These are phyloP conservation scores for Ormyrus rosae DNA, from an alignment of 2,888 invertebrate genomes.

Conservation along the genomic window DNA sequence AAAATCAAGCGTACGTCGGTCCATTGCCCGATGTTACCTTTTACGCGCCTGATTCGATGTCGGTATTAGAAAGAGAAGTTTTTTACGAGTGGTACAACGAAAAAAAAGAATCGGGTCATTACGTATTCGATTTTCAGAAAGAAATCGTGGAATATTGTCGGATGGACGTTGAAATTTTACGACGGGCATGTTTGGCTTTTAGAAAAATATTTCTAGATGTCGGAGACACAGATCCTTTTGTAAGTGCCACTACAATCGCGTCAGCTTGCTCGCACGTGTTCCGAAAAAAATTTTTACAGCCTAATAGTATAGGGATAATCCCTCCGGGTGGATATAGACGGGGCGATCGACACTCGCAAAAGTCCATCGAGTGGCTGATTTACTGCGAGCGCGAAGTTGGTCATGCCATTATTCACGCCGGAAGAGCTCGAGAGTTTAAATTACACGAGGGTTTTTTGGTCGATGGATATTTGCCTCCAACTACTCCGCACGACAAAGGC, in stretches of 20 bases:
- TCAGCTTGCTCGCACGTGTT: not conserved
- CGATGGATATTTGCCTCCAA: too few species aligned
- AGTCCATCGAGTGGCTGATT: not conserved
- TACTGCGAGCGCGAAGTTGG: not conserved
- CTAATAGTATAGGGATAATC: not conserved
- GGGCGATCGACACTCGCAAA: not conserved
- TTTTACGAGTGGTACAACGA: too few species aligned
- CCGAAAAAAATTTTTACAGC: too few species aligned
- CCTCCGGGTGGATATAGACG: not conserved
- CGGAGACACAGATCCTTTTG: not conserved
- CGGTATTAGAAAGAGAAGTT: too few species aligned
- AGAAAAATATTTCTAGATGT: not conserved
- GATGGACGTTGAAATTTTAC: not conserved
- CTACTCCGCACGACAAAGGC: too few species aligned
- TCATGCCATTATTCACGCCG: not conserved
- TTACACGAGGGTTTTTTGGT: too few species aligned
- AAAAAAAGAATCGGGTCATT: too few species aligned
- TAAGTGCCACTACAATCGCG: not conserved
- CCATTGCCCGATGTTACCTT: too few species aligned
- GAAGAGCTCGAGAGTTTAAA: too few species aligned
- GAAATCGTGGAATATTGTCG: conserved; percentile 2
- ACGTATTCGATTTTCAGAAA: not conserved
- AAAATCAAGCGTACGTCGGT: too few species aligned
- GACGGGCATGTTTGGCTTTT: too few species aligned
- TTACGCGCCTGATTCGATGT: too few species aligned